A percentile compares a stretch with the other conserved stretches of the same genome.
These are phyloP conservation scores for Brassicogethes aeneus DNA, from an alignment of 2,888 invertebrate species.

Conservation along the genomic window DNA sequence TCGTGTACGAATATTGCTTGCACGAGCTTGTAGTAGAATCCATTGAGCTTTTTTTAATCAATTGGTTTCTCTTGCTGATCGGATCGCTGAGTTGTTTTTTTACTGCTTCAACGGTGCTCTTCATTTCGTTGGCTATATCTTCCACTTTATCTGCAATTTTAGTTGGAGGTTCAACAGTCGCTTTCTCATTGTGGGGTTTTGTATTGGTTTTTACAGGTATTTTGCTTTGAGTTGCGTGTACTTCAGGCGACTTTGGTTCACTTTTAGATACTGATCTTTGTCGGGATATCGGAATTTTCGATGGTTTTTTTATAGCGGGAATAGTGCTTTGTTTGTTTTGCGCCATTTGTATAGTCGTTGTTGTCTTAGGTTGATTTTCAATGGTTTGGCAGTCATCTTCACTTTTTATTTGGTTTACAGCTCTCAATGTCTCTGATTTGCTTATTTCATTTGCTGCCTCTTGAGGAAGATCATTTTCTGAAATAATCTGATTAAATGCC, in stretches of 20 bases:
- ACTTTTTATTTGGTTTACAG: no score
- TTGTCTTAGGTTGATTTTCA: constrained; percentile 24
- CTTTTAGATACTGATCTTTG: constrained; percentile 29
- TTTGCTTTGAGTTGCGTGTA: constrained; percentile 23
- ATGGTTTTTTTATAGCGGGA: constrained; percentile 26
- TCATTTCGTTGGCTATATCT: constrained; percentile 22
- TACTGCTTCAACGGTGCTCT: constrained; percentile 20
- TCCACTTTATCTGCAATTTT: constrained; percentile 11
- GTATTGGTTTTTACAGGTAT: constrained; percentile 28
- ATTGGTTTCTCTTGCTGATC: constrained; percentile 14
- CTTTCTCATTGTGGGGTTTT: constrained; percentile 10
- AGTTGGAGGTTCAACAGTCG: constrained; percentile 7
- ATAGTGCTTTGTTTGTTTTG: constrained; percentile 29
- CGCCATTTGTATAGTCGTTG: constrained; percentile 31
- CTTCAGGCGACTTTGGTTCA: constrained; percentile 24
- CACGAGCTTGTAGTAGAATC: constrained; percentile 35
- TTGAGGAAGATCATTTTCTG: no score
- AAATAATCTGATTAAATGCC: no score
- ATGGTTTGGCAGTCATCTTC: no score
- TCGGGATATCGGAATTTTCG: constrained; percentile 35
- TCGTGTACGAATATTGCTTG: constrained; percentile 38
- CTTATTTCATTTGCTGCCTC: no score
- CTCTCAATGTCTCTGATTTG: no score
- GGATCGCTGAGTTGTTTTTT: constrained; percentile 17
- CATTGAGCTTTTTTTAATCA: constrained; percentile 32